Conservation (phyloP, 2,888 invertebrate species). For the Melinopterus prodromus region DNA sequence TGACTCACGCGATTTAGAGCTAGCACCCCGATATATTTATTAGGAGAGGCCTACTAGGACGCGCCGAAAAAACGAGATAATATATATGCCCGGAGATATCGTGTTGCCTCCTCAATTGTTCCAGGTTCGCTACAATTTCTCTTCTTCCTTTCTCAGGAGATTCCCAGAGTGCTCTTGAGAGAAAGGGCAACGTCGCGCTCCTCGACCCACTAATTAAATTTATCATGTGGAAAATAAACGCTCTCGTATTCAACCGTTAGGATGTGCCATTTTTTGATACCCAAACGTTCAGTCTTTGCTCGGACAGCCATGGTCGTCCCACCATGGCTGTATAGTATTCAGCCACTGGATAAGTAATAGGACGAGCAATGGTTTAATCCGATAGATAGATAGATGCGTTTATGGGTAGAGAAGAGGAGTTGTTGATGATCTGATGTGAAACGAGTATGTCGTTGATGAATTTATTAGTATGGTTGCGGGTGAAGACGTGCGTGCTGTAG, state of each 20-base stretch:
- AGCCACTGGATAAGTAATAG: no score
- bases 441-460: constrained; percentile 12
- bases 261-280: no score
- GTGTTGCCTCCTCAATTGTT: neutral
- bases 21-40: constrained; percentile 22
- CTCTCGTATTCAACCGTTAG: no score
- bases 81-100: neutral
- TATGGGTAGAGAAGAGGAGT: no score
- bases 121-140: neutral
- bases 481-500: neutral
- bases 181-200: neutral
- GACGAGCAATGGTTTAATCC: no score
- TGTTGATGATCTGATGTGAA: neutral
- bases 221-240: no score
- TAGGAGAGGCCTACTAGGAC: constrained; percentile 4
- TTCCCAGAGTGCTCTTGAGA: neutral
- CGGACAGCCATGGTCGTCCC: no score
- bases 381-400: no score
- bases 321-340: no score
- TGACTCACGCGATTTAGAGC: constrained; percentile 43
- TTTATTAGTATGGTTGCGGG: constrained; percentile 5
- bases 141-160: neutral
- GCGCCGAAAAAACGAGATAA: neutral
- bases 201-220: no score
- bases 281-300: no score